Percentiles rank a stretch among this genome's conserved stretches.
phyloP scores from a whole-genome alignment of 2,888 invertebrate genomes.

The Epinotia ramella region DNA sequence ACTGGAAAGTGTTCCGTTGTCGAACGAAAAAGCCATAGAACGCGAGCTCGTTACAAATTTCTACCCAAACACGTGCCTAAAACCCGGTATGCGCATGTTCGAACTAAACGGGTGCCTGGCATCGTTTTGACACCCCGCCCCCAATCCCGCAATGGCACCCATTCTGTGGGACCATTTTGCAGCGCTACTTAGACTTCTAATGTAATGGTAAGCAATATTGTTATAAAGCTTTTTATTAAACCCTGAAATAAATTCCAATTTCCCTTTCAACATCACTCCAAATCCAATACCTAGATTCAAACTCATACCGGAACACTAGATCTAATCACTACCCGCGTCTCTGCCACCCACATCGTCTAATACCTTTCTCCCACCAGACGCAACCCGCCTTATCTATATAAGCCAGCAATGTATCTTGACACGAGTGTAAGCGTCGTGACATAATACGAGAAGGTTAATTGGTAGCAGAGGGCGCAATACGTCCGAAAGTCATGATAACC shows the following conservation, averaged over 20 bases:
- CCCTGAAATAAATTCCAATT: background rate
- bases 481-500: conserved; percentile 46
- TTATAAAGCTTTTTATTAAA: no score
- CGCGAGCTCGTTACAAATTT: no score
- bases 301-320: background rate
- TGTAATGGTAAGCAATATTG: no score
- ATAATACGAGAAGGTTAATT: conserved; percentile 60
- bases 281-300: background rate
- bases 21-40: no score
- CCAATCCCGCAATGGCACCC: no score
- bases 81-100: no score
- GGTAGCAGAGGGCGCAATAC: conserved; percentile 65
- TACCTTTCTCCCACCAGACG: conserved; percentile 43
- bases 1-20: no score
- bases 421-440: conserved; percentile 37
- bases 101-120: no score
- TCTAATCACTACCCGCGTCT: background rate
- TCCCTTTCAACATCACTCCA: background rate
- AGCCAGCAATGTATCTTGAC: conserved; percentile 47
- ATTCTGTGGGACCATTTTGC: no score
- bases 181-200: no score
- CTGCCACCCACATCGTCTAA: conserved; percentile 41
- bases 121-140: no score
- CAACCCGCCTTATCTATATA: conserved; percentile 47
- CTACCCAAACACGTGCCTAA: no score